These are phyloP conservation scores for Paraescarpia echinospica DNA, from an alignment of 1,140 invertebrate genomes.

Conservation along the genomic window DNA sequence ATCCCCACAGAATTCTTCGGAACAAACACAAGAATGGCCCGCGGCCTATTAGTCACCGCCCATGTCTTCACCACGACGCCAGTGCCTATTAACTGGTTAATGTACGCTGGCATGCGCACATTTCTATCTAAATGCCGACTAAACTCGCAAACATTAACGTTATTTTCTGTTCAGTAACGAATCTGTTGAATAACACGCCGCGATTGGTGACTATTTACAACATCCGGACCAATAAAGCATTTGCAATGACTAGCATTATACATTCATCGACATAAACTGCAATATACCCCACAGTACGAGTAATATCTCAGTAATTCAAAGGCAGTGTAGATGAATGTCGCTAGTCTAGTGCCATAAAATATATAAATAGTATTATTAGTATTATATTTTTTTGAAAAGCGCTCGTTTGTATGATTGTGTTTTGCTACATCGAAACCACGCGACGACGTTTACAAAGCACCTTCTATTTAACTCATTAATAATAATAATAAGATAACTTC, in stretches of 20 bases:
- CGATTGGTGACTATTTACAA: neutral
- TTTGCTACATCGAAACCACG: too few relatives aligned
- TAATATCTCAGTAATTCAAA: neutral
- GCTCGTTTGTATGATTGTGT: too few relatives aligned
- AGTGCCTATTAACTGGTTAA: too few relatives aligned
- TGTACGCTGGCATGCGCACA: too few relatives aligned
- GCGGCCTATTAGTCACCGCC: too few relatives aligned
- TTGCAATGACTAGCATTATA: neutral
- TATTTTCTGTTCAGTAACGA: neutral
- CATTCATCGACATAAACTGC: neutral
- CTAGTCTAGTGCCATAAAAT: neutral
- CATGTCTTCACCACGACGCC: neutral
- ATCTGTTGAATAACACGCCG: neutral
- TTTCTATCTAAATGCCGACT: neutral
- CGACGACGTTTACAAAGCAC: too few relatives aligned
- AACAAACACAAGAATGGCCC: too few relatives aligned
- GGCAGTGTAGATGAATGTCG: neutral
- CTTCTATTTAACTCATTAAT: too few relatives aligned
- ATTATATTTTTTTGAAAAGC: too few relatives aligned
- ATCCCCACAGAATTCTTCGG: too few relatives aligned
- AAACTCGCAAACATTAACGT: neutral
- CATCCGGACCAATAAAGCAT: neutral
- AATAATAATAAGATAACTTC: too few relatives aligned
- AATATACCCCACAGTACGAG: neutral
- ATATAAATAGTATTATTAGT: too few relatives aligned